These are phyloP conservation scores for Xestia sexstrigata DNA, from an alignment of 2,888 invertebrate genomes.

Conservation along the genomic window DNA sequence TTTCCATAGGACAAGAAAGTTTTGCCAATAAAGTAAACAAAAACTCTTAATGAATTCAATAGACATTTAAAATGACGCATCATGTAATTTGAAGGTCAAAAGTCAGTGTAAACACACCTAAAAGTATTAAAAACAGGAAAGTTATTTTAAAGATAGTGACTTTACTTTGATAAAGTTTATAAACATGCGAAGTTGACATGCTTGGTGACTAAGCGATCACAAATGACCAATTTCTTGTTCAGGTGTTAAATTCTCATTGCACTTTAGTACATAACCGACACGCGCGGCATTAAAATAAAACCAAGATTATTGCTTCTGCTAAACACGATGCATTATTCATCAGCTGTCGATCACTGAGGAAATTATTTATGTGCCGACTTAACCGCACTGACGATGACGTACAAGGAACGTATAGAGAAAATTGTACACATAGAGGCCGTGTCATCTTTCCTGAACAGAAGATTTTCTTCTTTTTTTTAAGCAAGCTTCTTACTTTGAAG, in stretches of 20 bases:
- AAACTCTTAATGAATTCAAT: neutral
- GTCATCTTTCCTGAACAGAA: slow-evolving; percentile 11
- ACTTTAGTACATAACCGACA: slow-evolving; percentile 44
- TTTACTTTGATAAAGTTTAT: slow-evolving; percentile 18
- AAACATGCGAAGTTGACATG: slow-evolving; percentile 30
- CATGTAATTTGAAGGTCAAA: slow-evolving; percentile 9
- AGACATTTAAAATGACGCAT: neutral
- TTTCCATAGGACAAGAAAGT: slow-evolving; percentile 2
- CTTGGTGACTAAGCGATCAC: slow-evolving; percentile 23
- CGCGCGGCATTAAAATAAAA: slow-evolving; percentile 50
- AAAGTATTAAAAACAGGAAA: slow-evolving; percentile 26
- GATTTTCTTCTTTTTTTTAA: slow-evolving; percentile 1
- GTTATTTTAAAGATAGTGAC: slow-evolving; percentile 10
- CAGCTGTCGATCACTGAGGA: slow-evolving; percentile 32
- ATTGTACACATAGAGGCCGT: neutral
- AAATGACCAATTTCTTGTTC: slow-evolving; percentile 28
- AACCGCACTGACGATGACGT: slow-evolving; percentile 17
- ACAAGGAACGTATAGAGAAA: slow-evolving; percentile 27
- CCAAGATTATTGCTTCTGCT: slow-evolving; percentile 37
- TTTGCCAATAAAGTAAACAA: neutral
- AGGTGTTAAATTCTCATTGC: slow-evolving; percentile 31
- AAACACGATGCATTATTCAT: slow-evolving; percentile 52
- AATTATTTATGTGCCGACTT: slow-evolving; percentile 40
- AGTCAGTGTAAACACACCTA: slow-evolving; percentile 17
- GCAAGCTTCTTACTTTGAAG: neutral